These are phyloP conservation scores for Blastomussa wellsi DNA, from an alignment of 92 coral and sea anemone genomes.

Conservation along the genomic window DNA sequence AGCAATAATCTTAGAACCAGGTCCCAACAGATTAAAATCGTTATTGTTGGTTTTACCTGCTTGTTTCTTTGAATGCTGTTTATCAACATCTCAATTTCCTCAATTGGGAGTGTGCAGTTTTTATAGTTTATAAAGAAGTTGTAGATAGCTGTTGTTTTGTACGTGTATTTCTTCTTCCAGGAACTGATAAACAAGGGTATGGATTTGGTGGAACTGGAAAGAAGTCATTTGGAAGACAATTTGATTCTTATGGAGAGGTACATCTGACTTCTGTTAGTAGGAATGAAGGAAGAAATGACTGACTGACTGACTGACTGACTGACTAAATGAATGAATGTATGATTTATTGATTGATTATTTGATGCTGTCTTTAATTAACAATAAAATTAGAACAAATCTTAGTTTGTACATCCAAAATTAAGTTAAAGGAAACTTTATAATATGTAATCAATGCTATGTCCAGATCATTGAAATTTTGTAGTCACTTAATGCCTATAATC, in stretches of 20 bases:
- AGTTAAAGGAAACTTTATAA: background rate
- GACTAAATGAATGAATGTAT: background rate
- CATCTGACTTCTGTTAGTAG: background rate
- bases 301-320: background rate
- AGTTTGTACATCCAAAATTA: too few species aligned
- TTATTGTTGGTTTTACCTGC: background rate
- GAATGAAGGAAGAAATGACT: background rate
- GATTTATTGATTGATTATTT: background rate
- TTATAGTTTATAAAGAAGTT: background rate
- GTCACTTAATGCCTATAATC: too few species aligned
- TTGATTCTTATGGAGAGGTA: constrained; percentile 97
- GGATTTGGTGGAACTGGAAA: constrained; percentile 99
- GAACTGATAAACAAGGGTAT: constrained; percentile 85
- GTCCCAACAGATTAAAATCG: background rate
- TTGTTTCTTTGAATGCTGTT: background rate
- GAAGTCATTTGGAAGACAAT: constrained; percentile 79
- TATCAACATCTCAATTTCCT: background rate
- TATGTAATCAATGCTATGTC: background rate
- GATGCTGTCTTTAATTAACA: background rate
- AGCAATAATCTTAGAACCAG: too few species aligned
- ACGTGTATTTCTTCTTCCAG: constrained; percentile 19
- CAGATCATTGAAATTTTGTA: background rate
- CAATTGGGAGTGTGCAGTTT: background rate
- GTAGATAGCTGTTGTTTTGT: background rate
- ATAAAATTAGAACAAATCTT: too few species aligned